Evolutionary conservation across 2,797 vertebrate genomes (phyloP).

Genomic region (Anabas testudineus): DNA sequence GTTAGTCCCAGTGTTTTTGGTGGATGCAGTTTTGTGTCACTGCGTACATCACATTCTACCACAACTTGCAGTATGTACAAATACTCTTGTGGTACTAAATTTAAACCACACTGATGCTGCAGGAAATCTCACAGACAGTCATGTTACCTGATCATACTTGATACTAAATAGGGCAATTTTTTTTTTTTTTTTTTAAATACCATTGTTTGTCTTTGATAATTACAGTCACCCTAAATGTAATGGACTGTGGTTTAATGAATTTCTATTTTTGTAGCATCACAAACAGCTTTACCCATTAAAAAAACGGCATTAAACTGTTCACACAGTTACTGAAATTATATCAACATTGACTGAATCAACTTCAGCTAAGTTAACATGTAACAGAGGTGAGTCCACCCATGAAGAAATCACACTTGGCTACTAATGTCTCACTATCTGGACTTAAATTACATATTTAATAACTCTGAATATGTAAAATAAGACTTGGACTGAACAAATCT

Average conservation of each 20-base stretch:
- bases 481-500: slow-evolving; percentile 9
- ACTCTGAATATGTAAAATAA: background rate
- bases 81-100: slow-evolving; percentile 1
- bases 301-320: slow-evolving; percentile 21
- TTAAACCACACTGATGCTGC: background rate
- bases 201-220: slow-evolving; percentile 24
- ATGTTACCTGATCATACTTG: slow-evolving; percentile 1
- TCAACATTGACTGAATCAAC: slow-evolving; percentile 12
- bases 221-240: slow-evolving; percentile 19
- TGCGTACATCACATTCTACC: background rate
- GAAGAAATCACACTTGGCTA: background rate
- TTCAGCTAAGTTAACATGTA: background rate
- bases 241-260: slow-evolving; percentile 15
- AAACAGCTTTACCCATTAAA: slow-evolving; percentile 21
- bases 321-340: slow-evolving; percentile 14
- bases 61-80: slow-evolving; percentile 12
- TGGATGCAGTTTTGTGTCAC: background rate
- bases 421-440: background rate
- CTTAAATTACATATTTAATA: background rate
- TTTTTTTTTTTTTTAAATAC: slow-evolving; percentile 34
- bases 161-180: slow-evolving; percentile 14
- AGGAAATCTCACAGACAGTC: slow-evolving; percentile 5
- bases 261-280: slow-evolving; percentile 60
- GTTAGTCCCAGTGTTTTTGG: slow-evolving; percentile 5
- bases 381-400: background rate